Base-by-base conservation (phyloP, 2,113 vertebrate genomes). In the Labeo catla region DNA sequence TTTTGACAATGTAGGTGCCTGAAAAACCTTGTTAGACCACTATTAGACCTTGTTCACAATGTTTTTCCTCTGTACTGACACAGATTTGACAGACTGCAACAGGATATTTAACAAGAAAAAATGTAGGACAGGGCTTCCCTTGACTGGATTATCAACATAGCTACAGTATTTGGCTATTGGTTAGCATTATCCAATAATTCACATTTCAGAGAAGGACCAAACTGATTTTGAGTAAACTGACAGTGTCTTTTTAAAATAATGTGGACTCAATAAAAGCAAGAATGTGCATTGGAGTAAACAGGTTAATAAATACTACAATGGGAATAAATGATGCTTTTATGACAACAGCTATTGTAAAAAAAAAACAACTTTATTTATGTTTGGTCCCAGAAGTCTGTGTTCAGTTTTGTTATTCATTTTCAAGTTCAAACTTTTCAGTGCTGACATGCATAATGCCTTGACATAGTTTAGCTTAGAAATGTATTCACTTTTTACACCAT, bases 321-420 rank as follows among this genome's bases (percentile, higher is more conserved):
- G 1, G 66, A 73, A 77, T 15, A 77, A 57, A 36, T 70, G 8
- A 70, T 36, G 12, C 34, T 50, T 34, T 8, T 43, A 54, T 54
- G 52, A 39, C 28, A n/a, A 61, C 54, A 61, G 6, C 19, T 54
- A 11, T 13, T 47, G 21, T 74, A 49, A 74, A 74, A 65, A 28
- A 74, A 47, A 8, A 70, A 8, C 2, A n/a, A 7, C 6, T 76
- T 76, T 50, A 76, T 76, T 76, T 49, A 15, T 76, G 19, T 81
- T 81, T 81, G 59, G 79, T 81, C 79, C 79, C 59, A 81, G 4
- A 65, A 65, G 59, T 65, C 39, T n/a, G 34, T 21, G 10, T 79
- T n/a, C 8, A 76, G n/a, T 52, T 54, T 54, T 76, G 74, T 54
- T 54, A 54, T 36, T 54, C 12, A 49, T 45, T 80, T 80, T 59